These are phyloP conservation scores for Capromys pilorides DNA, from an alignment of 2,797 vertebrate species.

Conservation along the genomic window DNA sequence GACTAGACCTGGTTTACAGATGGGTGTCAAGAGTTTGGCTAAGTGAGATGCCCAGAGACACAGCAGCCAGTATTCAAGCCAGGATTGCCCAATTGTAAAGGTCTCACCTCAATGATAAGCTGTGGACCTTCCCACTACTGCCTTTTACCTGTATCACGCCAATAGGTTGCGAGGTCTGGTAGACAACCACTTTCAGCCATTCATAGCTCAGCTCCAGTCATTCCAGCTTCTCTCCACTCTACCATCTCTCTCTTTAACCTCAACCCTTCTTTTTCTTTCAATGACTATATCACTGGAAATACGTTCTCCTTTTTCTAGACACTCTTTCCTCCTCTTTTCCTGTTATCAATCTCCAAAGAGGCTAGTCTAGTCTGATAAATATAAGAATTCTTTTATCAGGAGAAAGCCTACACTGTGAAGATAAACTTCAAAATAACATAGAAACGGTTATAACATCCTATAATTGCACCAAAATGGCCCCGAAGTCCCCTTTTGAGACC, in stretches of 20 bases:
- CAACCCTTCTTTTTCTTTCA: not conserved
- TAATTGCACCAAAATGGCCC: conserved; percentile 32
- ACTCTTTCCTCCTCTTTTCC: not conserved
- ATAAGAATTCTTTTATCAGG: conserved; percentile 46
- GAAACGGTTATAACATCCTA: conserved; percentile 19
- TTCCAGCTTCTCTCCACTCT: not conserved
- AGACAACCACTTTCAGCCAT: not conserved
- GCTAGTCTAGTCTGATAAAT: not conserved
- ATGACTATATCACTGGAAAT: not conserved
- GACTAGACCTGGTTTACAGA: not conserved
- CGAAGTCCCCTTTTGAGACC: not conserved
- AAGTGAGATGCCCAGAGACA: not conserved
- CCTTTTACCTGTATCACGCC: not conserved
- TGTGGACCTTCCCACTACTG: not conserved
- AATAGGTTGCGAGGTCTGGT: not conserved
- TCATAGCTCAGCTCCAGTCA: not conserved
- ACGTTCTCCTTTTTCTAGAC: conserved; percentile 22
- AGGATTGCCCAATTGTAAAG: not conserved
- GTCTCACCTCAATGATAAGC: not conserved
- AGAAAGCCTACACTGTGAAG: conserved; percentile 35
- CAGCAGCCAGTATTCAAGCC: not conserved
- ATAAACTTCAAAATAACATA: conserved; percentile 48
- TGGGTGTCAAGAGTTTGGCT: not conserved
- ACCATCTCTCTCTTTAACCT: not conserved
- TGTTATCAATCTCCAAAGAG: conserved; percentile 27